phyloP scores from a whole-genome alignment of 2,797 vertebrate species.

The Crax fasciolata region DNA sequence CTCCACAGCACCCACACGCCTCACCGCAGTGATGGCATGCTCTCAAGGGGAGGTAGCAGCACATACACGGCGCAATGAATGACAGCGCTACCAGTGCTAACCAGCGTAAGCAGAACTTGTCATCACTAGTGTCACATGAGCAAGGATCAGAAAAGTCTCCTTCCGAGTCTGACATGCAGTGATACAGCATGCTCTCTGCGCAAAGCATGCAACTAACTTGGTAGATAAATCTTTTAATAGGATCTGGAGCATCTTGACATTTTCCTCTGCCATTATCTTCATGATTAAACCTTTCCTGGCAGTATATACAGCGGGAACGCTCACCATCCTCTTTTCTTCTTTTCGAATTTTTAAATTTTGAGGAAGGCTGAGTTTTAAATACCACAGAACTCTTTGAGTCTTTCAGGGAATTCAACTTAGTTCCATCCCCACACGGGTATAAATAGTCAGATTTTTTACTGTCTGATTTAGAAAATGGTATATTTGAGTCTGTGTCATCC shows the following conservation, averaged over 20 bases:
- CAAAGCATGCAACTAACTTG: conserved; percentile 99
- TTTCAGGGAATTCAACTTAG: conserved; percentile 89
- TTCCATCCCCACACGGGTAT: conserved; percentile 89
- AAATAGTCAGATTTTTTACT: conserved; percentile 95
- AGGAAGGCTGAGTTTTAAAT: conserved; percentile 90
- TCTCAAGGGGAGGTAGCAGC: conserved; percentile 97
- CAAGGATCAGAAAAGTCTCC: conserved; percentile 99
- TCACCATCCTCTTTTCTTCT: conserved; percentile 97
- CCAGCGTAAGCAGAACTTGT: conserved; percentile 99
- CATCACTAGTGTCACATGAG: conserved; percentile 97
- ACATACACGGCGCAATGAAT: conserved; percentile 98
- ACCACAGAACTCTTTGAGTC: conserved; percentile 90
- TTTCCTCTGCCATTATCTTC: conserved; percentile 97
- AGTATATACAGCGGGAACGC: conserved; percentile 97
- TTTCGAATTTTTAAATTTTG: conserved; percentile 93
- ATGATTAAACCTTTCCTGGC: conserved; percentile 98
- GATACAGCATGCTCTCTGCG: conserved; percentile 99
- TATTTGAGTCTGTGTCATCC: conserved; percentile 90
- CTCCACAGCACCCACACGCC: conserved; percentile 96
- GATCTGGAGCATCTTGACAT: conserved; percentile 98
- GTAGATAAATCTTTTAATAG: conserved; percentile 98
- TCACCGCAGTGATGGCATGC: conserved; percentile 98
- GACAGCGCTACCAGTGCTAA: conserved; percentile 95
- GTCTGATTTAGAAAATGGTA: conserved; percentile 92
- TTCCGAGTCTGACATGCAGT: conserved; percentile 99